Conservation (phyloP, 2,888 invertebrate genomes). For the Ommatoiulus sabulosus region DNA sequence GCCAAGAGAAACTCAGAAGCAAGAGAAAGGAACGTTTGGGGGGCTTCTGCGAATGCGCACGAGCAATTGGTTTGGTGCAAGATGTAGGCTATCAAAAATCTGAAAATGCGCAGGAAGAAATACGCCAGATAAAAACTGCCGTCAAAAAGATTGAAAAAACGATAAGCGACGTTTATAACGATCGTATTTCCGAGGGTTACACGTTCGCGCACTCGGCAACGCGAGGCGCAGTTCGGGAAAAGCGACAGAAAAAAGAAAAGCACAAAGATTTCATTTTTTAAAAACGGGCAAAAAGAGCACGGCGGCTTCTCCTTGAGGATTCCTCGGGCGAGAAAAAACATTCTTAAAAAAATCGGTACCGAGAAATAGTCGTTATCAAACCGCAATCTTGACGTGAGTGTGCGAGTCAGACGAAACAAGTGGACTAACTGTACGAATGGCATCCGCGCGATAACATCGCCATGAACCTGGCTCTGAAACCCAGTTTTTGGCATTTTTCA, state of each 20-base stretch:
- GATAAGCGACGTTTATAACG: background rate
- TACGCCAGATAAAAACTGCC: background rate
- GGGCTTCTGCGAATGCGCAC: too few species aligned
- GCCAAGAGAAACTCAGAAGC: background rate
- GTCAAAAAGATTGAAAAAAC: background rate
- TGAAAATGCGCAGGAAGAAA: background rate
- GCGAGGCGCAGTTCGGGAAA: background rate
- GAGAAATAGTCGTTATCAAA: background rate
- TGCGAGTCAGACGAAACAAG: background rate
- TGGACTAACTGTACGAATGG: background rate
- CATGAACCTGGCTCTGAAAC: background rate
- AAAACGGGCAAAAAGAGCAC: background rate
- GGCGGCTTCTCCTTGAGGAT: background rate
- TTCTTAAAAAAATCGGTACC: background rate
- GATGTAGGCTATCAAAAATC: background rate
- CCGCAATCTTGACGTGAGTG: background rate
- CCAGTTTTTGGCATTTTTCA: background rate
- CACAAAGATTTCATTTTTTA: background rate
- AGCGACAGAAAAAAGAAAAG: background rate
- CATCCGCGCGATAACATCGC: background rate
- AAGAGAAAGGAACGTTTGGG: background rate
- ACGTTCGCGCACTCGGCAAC: background rate
- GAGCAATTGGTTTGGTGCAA: background rate
- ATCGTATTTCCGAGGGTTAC: background rate
- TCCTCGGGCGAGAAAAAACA: background rate